Evolutionary conservation across 2,888 invertebrate species (phyloP).

Genomic region (Phengaris alcon): DNA sequence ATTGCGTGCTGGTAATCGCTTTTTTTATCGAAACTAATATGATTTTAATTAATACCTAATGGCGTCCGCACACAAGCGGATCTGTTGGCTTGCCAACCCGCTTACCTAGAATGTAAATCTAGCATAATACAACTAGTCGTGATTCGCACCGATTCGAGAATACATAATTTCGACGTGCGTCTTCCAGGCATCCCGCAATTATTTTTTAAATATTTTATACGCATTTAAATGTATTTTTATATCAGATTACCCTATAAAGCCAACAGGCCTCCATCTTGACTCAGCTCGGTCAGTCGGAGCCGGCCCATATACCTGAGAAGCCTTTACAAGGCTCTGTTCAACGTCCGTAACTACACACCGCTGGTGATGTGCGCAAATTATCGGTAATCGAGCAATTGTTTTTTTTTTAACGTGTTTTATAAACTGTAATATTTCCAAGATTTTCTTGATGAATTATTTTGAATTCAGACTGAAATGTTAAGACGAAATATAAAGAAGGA

Average conservation of each 20-base stretch:
- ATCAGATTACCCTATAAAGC: constrained; percentile 17
- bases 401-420: too few relatives aligned
- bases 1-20: too few relatives aligned
- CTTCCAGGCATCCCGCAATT: background rate
- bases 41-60: too few relatives aligned
- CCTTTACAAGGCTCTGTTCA: constrained; percentile 62
- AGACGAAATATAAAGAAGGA: too few relatives aligned
- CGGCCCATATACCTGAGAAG: constrained; percentile 50
- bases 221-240: constrained; percentile 10
- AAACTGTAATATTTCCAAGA: too few relatives aligned
- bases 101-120: background rate
- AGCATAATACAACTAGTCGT: too few relatives aligned
- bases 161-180: too few relatives aligned
- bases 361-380: constrained; percentile 47
- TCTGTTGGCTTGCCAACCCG: background rate
- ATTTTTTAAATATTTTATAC: background rate
- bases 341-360: constrained; percentile 66
- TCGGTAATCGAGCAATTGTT: constrained; percentile 42
- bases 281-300: constrained; percentile 32
- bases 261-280: constrained; percentile 8
- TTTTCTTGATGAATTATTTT: too few relatives aligned
- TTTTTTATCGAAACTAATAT: too few relatives aligned
- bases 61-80: too few relatives aligned
- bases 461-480: too few relatives aligned
- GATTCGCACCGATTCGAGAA: too few relatives aligned